Percentiles rank a stretch among this genome's conserved stretches.
These are phyloP conservation scores for Anastrepha obliqua DNA, from an alignment of 1,140 invertebrate species.

Conservation along the genomic window DNA sequence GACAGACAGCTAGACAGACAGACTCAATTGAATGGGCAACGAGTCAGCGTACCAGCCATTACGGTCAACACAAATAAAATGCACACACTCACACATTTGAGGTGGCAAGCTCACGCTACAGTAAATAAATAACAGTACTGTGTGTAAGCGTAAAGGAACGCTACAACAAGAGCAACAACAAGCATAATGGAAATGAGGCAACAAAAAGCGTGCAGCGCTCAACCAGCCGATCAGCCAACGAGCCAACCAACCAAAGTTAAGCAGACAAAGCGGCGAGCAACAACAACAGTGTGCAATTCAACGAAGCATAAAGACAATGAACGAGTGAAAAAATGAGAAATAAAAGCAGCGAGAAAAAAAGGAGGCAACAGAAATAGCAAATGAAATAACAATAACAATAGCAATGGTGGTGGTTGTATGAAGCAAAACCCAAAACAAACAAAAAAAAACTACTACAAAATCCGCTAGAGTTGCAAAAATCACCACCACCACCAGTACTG, in stretches of 20 bases:
- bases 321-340: conserved; percentile 10
- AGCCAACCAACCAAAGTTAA: conserved; percentile 25
- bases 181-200: neutral
- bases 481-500: neutral
- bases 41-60: conserved; percentile 9
- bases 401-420: neutral
- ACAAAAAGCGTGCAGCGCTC: neutral
- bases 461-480: conserved; percentile 8
- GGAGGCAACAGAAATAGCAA: conserved; percentile 20
- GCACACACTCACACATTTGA: neutral
- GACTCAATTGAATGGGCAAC: neutral
- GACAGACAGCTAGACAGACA: neutral
- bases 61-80: neutral
- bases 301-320: conserved; percentile 23
- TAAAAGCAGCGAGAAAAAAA: conserved; percentile 4
- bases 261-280: neutral
- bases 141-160: conserved; percentile 27
- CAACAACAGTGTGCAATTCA: neutral
- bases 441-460: neutral
- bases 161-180: conserved; percentile 16
- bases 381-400: neutral
- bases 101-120: conserved; percentile 6
- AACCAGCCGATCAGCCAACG: neutral
- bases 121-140: conserved; percentile 50
- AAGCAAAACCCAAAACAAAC: neutral